These are phyloP conservation scores for Columba janthina DNA, from an alignment of 2,113 vertebrate genomes.

Conservation along the genomic window DNA sequence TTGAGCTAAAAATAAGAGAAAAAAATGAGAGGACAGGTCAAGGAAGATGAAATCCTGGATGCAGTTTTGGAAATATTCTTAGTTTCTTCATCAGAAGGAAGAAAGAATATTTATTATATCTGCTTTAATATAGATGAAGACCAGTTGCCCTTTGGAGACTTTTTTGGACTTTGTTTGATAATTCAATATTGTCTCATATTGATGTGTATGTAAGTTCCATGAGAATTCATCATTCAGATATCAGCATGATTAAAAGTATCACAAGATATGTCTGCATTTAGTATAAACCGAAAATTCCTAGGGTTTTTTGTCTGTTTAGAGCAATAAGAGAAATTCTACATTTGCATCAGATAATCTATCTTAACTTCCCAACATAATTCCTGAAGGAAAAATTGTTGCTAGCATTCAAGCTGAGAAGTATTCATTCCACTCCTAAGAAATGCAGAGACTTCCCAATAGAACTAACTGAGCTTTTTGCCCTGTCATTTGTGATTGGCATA, in stretches of 20 bases:
- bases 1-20: neutral
- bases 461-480: neutral
- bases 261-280: neutral
- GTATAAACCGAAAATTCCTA: neutral
- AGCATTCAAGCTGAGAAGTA: neutral
- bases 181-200: neutral
- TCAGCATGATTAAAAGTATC: neutral
- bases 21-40: neutral
- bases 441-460: neutral
- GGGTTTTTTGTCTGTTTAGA: neutral
- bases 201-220: neutral
- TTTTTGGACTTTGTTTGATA: neutral
- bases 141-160: neutral
- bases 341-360: neutral
- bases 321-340: neutral
- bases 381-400: neutral
- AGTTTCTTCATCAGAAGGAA: neutral
- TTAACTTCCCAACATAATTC: neutral
- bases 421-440: neutral
- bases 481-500: neutral
- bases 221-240: neutral
- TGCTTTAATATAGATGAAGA: neutral
- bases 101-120: neutral
- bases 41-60: neutral
- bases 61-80: neutral